These are phyloP conservation scores for Eupithecia centaureata DNA, from an alignment of 2,888 invertebrate genomes.

Conservation along the genomic window DNA sequence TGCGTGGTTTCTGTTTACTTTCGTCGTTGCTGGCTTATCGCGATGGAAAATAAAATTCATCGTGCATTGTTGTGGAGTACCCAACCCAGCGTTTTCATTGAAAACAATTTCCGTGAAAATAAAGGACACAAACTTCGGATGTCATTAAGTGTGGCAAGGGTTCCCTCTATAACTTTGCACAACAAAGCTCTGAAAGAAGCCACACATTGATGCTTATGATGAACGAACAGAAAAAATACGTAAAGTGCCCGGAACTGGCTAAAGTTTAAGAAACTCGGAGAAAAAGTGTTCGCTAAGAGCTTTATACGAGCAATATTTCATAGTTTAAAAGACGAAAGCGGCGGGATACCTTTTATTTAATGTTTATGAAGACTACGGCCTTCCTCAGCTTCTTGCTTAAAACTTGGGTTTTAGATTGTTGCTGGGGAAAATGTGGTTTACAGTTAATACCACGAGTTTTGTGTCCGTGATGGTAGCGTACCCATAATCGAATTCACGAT, in stretches of 20 bases:
- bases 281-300: slow-evolving; percentile 58
- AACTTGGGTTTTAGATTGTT: slow-evolving; percentile 46
- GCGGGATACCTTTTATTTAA: slow-evolving; percentile 56
- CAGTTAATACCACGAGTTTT: slow-evolving; percentile 19
- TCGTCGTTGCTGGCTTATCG: slow-evolving; percentile 21
- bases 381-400: slow-evolving; percentile 45
- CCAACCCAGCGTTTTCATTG: slow-evolving; percentile 11
- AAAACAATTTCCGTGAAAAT: slow-evolving; percentile 24
- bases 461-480: no score
- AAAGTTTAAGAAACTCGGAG: slow-evolving; percentile 55
- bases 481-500: no score
- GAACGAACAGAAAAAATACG: slow-evolving; percentile 48
- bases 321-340: slow-evolving; percentile 62
- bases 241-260: slow-evolving; percentile 54
- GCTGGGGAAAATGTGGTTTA: slow-evolving; percentile 35
- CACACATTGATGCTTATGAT: slow-evolving; percentile 46
- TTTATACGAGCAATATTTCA: slow-evolving; percentile 62
- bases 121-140: slow-evolving; percentile 35
- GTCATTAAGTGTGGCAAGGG: slow-evolving; percentile 35
- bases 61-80: slow-evolving; percentile 1
- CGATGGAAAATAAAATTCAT: slow-evolving; percentile 13
- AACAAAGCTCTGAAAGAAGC: slow-evolving; percentile 41
- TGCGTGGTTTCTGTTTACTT: slow-evolving; percentile 43
- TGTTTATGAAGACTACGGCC: slow-evolving; percentile 56
- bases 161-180: slow-evolving; percentile 35